Evolutionary conservation across 2,797 vertebrate species (phyloP), one percentile per base, ranked within the genome.

Genomic region (Limnodromus scolopaceus): DNA sequence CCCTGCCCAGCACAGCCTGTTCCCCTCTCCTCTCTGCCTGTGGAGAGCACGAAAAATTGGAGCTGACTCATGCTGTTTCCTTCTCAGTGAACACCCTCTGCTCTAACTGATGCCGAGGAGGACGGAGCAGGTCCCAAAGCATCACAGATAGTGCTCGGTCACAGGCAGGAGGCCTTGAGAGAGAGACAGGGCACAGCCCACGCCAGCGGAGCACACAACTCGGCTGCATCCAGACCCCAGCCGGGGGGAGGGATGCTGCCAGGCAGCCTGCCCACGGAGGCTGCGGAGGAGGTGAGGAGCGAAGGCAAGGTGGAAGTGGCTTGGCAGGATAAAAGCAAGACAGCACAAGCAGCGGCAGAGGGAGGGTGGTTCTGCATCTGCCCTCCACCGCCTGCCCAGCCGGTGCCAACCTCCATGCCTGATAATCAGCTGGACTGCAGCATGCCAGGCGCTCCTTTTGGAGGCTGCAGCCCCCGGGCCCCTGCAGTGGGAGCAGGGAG

Each of bases 371-470:
- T 89, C 76, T 78, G 74, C 38, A 15, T n/a, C 51, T 80, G 46
- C 38, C 32, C 32, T 51, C 55, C 1, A 0, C 48, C 0, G 0
- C 38, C 57, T 55, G 55, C 69, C 81, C 66, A 32, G 53, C 19
- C 65, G 25, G 60, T 14, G 55, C n/a, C 69, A 66, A 4, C 12
- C 38, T 36, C 66, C 2, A 1, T 1, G 0, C n/a, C n/a, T 1
- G 5, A 32, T 27, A 9, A 1, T 48, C 38, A 77, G 45, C 23
- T 1, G 2, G 14, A 13, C 17, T 3, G 2, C 1, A 2, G 2
- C 55, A 1, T 0, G 14, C n/a, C 61, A 43, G 38, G 24, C 0
- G 5, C 58, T 36, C 2, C 0, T 10, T 13, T 14, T 0, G 0
- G 60, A 25, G 63, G 32, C 64, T 77, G 74, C 74, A 66, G 76